Evolutionary conservation across 2,888 invertebrate species (phyloP).

Genomic region (Harmothoe impar): DNA sequence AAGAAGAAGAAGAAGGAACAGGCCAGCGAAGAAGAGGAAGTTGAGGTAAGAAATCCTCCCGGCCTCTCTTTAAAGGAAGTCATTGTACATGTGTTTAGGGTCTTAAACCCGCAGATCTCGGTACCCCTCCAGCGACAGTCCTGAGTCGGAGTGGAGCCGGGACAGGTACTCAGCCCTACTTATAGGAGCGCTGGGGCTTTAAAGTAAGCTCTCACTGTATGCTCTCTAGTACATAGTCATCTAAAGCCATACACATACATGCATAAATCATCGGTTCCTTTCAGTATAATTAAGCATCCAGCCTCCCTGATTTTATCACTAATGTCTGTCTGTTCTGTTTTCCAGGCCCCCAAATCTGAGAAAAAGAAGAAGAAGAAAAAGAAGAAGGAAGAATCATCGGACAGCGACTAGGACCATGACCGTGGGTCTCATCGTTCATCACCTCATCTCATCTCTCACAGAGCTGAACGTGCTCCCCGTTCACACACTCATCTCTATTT

Average conservation of each 20-base stretch:
- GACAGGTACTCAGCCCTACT: too few relatives aligned
- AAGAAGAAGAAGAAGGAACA: constrained; percentile 76
- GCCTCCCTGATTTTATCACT: not conserved
- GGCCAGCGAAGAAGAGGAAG: constrained; percentile 67
- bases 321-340: not conserved
- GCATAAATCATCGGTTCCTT: not conserved
- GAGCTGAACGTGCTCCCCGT: not conserved
- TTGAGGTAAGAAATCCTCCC: not conserved
- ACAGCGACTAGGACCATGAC: constrained; percentile 48
- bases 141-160: too few relatives aligned
- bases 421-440: not conserved
- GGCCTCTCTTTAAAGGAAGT: too few relatives aligned
- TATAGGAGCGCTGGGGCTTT: too few relatives aligned
- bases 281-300: not conserved
- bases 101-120: too few relatives aligned
- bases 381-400: constrained; percentile 54
- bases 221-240: too few relatives aligned
- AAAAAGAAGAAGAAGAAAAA: constrained; percentile 66
- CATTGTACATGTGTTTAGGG: too few relatives aligned
- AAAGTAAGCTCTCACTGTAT: too few relatives aligned
- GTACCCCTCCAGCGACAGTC: too few relatives aligned
- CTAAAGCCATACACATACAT: too few relatives aligned
- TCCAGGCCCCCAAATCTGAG: constrained; percentile 54
- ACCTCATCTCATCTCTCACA: constrained; percentile 8
- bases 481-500: not conserved